Base-by-base conservation (phyloP, 2,888 invertebrate genomes). In the Agelastica alni region DNA sequence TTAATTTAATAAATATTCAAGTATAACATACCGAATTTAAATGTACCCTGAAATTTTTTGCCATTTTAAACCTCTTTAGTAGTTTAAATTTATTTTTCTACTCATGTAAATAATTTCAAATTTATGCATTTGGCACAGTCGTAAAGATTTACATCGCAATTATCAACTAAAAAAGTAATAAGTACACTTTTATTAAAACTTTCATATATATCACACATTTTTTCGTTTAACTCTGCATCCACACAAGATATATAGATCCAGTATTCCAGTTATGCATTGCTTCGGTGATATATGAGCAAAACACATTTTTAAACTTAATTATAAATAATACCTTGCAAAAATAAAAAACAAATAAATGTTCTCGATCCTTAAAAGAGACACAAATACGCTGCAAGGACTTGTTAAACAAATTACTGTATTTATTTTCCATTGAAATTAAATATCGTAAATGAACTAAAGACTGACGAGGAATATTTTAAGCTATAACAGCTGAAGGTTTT, bases 321-420 rank as follows among this genome's bases (percentile, higher is more conserved):
- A 39, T 14, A 26, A 28, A 47, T 47, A 39, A 39, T 22, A 22
- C 12, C 39, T 20, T 6, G n/a, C 20, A 31, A 39, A 18, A 39
- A 48, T 18, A 48, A 31, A 22, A 44, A 45, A 41, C 20, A 31
- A 39, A 47, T 18, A 47, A 48, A 26, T 30, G 17, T 12, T 12
- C 31, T 13, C 12, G 13, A 28, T 18, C 17, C 26, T 34, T 39
- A 22, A 37, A 37, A 28, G 12, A 26, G 14, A 12, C 10, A 34
- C 51, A 22, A 46, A 43, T 43, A 53, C 53, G 42, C 18, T 45
- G 51, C 56, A 44, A 45, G 51, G 63, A 63, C 7, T 7, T 65
- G 57, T 51, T 48, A 67, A 56, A 67, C 58, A 67, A 67, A 68
- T 67, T 59, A 52, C 58, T 47, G 51, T 62, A 66, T 68, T 66